Evolutionary conservation across 1,140 invertebrate species (phyloP).

Genomic region (Ephestia elutella): DNA sequence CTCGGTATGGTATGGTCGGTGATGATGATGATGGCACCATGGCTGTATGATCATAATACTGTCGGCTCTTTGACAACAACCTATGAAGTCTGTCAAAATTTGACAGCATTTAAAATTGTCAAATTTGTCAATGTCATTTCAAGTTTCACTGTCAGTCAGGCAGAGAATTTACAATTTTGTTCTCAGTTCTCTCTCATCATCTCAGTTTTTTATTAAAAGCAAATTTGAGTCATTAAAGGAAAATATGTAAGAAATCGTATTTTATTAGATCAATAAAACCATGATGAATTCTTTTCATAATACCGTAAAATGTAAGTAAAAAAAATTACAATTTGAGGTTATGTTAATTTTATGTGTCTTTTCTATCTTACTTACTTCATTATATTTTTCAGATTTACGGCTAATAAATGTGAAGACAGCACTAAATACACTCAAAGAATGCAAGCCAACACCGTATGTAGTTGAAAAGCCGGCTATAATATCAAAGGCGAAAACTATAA

Average conservation of each 20-base stretch:
- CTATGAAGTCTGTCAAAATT: too few species aligned
- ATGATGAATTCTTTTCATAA: slow-evolving; percentile 52
- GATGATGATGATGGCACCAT: too few species aligned
- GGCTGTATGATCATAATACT: too few species aligned
- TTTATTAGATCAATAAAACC: slow-evolving; percentile 7
- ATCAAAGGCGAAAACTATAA: slow-evolving; percentile 33
- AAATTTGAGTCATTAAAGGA: not conserved
- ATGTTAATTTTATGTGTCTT: slow-evolving; percentile 19
- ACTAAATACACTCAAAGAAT: slow-evolving; percentile 50
- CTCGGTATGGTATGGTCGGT: too few species aligned
- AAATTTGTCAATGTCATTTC: too few species aligned
- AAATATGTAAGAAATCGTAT: not conserved
- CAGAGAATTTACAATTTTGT: too few species aligned
- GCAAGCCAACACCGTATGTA: slow-evolving; percentile 21
- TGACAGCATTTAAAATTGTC: too few species aligned
- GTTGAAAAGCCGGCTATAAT: slow-evolving; percentile 20
- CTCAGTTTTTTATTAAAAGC: too few species aligned
- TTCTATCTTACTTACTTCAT: slow-evolving; percentile 1
- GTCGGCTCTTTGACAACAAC: too few species aligned
- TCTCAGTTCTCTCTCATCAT: too few species aligned
- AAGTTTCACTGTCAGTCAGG: too few species aligned
- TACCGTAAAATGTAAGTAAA: slow-evolving; percentile 51
- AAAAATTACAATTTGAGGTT: slow-evolving; percentile 35
- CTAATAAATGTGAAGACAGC: slow-evolving; percentile 49
- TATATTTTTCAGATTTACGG: slow-evolving; percentile 52